Evolutionary conservation across 2,113 vertebrate species (phyloP), one percentile per base, ranked within the genome.

Genomic region (Misgurnus mizolepis): DNA sequence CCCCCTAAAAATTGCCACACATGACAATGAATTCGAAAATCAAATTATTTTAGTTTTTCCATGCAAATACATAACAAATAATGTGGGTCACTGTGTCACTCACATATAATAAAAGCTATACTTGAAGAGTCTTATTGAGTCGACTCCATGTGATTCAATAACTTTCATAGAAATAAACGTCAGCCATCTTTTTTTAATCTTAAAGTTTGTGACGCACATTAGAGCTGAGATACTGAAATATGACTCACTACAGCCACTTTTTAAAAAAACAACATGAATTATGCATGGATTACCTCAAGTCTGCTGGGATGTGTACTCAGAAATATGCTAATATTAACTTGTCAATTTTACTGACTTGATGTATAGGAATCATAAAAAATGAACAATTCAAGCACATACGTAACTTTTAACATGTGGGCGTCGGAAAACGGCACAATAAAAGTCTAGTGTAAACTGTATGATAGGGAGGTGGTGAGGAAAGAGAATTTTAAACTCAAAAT

Each of bases 261-360:
- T 18, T 40, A 40, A 27, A 49, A 67, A 47, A 41, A 34, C 58
- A 7, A 39, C 47, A 76, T 34, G 62, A 61, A 65, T 76, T 58
- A 76, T 60, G 64, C 56, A 72, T 76, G 4, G 22, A 9, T 69
- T 55, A 79, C 15, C 70, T 61, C 53, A 40, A 7, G 34, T 53
- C 68, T 70, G 55, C 50, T 66, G 78, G 40, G 43, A 55, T 70
- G 58, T 76, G 67, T 49, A 69, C 60, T 58, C 22, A 9, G 64
- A 66, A 64, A 64, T 39, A 73, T 64, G 75, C 43, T 61, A 67
- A 76, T 45, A 17, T 65, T 55, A 70, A 71, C 71, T 71, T 76
- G 76, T 67, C 67, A 55, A 34, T 76, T 76, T 65, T 56, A 22
- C 53, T 70, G 66, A 56, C 65, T 68, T 49, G 76, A 75, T 79